Evolutionary conservation across 2,888 invertebrate species (phyloP), one percentile per base, ranked within the genome.

Genomic region (Leucozona laternaria): DNA sequence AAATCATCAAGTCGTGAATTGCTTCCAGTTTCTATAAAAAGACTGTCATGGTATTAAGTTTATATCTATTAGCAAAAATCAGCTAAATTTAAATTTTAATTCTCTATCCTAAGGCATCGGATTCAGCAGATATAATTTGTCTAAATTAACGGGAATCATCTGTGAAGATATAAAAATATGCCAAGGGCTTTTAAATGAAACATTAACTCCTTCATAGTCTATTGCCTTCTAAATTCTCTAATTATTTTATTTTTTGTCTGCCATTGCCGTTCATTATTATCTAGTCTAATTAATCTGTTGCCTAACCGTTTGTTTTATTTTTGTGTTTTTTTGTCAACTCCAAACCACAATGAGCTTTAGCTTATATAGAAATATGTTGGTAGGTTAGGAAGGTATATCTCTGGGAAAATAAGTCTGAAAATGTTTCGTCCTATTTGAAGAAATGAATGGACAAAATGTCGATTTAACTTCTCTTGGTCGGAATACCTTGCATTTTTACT

Each of bases 401-500:
- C 17, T 20, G 7, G 15, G 6, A 25, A 25, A 25, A 53, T 15
- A n/a, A 82, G 11, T 66, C 53, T 77, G 70, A 68, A 82, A 86
- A 78, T 86, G 31, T 72, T 70, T 68, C 53, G 22, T 66, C 31
- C 68, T 53, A 62, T n/a, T n/a, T n/a, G n/a, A 34, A 60, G 40
- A 50, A 72, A 68, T 81, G 31, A 90, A 79, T 91, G 88, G 79
- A 62, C 75, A 50, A 87, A 78, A 81, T 72, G 83, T 81, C 83
- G 83, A 88, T 83, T 83, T 76, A 81, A 82, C 78, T 75, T 75
- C 73, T 71, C 50, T 58, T 37, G 48, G 53, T 81, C 55, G 78
- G 82, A 55, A 71, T 68, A 53, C 64, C 79, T 76, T 75, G 87
- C 66, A 87, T 76, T 84, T 88, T 76, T 57, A 84, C 72, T 88